Evolutionary conservation across 2,113 vertebrate species (phyloP), one percentile per base, ranked within the genome.

Genomic region (Amblyornis subalaris): DNA sequence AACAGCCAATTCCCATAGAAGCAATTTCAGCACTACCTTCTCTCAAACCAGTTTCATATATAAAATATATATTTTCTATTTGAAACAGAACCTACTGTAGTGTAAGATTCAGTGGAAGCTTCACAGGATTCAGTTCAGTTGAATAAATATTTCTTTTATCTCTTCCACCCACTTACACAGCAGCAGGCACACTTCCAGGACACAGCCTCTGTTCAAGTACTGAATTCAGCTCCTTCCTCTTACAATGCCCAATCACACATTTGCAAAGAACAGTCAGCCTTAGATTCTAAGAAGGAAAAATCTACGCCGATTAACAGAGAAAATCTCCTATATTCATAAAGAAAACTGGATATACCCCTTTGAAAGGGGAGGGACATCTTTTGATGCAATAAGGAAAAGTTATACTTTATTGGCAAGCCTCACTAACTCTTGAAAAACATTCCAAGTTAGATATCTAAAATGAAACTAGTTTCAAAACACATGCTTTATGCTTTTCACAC

Each of bases 71-170:
- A 47, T 29, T 4, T 60, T 85, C 35, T 55, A 70, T 88, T 88
- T 75, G 38, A 95, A 94, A 64, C 33, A 69, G 79, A 70, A 76
- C 26, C 62, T 83, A 72, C 67, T 71, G 36, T 77, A 88, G n/a
- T 36, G 33, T 83, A 88, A 89, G 44, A 79, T 65, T 69, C 36
- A 69, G 50, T 55, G 67, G 75, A 92, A 88, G 21, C 66, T 75
- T 67, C 90, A 83, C 66, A 83, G 50, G 75, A 85, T 69, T 88
- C 48, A 53, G 88, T 72, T 85, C 71, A 79, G 79, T 53, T 88
- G 78, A 90, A 94, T 85, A 94, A 93, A 92, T 90, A 90, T 79
- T 88, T 93, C 75, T 94, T 95, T 88, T 76, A 71, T 91, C 62
- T 92, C 83, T 92, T 66, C 88, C 88, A 85, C 66, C 74, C 78